Base-by-base conservation (phyloP, 2,888 invertebrate genomes). In the Ochropacha duplaris region DNA sequence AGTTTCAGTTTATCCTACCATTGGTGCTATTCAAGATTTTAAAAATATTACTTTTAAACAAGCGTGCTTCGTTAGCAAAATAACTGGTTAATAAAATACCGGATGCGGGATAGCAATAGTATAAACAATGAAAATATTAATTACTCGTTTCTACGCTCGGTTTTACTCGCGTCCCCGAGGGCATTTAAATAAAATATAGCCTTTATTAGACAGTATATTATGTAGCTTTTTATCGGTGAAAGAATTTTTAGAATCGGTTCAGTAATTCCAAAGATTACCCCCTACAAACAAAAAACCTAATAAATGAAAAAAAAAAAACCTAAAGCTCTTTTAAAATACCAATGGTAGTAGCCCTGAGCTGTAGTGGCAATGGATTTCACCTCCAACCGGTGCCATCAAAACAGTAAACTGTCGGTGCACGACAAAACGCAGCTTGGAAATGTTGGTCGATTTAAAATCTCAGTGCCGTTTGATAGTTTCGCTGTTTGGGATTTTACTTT, bases 1-100 rank as follows among this genome's bases (percentile, higher is more conserved):
- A 62, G 61, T 70, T 69, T n/a, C 1, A 36, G 36, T n/a, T 6
- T 64, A 24, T 54, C 55, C 31, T 66, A 69, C 71, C 64, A 68
- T 62, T 58, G 62, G 68, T 58, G 64, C 54, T 56, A 57, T 59
- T 61, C n/a, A 1, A 14, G 36, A 34, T 36, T 31, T 12, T 36
- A 36, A n/a, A 36, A 5, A n/a, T 4, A 5, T 4, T 6, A 36
- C 5, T 4, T 5, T 36, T 0, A n/a, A 9, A 9, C 9, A 36
- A 34, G 0, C 14, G 14, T 4, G 2, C 14, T 0, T 9, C 28
- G 28, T 5, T 28, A n/a, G n/a, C n/a, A n/a, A n/a, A n/a, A n/a
- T n/a, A n/a, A n/a, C n/a, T n/a, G n/a, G n/a, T n/a, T n/a, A n/a
- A n/a, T n/a, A n/a, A n/a, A n/a, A n/a, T n/a, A n/a, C n/a, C n/a